These are phyloP conservation scores for Capreolus pygargus DNA, from an alignment of 2,113 vertebrate genomes.

Conservation along the genomic window DNA sequence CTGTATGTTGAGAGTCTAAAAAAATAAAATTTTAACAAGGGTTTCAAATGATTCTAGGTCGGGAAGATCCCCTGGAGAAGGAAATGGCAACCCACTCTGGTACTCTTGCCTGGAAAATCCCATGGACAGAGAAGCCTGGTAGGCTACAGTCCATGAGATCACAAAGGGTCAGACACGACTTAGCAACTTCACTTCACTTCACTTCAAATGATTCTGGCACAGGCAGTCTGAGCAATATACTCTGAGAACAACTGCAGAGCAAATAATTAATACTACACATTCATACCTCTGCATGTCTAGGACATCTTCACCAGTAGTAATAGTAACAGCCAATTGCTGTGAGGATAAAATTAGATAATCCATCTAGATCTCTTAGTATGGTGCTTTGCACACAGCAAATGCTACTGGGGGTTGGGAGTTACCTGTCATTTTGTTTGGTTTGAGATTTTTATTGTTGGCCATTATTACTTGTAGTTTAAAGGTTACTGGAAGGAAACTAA, in stretches of 20 bases:
- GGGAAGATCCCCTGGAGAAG: background rate
- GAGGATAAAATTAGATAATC: background rate
- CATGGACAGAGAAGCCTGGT: background rate
- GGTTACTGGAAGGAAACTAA: background rate
- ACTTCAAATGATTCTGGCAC: background rate
- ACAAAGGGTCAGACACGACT: rapidly evolving
- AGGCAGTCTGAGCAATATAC: background rate
- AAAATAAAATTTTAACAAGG: background rate
- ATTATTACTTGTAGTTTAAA: background rate
- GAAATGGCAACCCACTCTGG: background rate
- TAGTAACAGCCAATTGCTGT: background rate
- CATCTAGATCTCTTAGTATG: background rate
- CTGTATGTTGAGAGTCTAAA: background rate
- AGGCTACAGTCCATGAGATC: background rate
- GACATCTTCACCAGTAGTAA: background rate
- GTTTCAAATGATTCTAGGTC: background rate
- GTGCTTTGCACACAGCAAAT: background rate
- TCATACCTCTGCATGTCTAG: background rate
- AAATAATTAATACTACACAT: background rate
- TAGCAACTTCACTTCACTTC: background rate
- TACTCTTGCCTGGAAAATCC: background rate
- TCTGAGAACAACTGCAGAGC: background rate
- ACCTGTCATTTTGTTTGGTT: background rate
- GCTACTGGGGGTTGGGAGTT: background rate
- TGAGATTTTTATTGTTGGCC: background rate